Evolutionary conservation across 1,140 invertebrate species (phyloP).

Genomic region (Drosophila mojavensis): DNA sequence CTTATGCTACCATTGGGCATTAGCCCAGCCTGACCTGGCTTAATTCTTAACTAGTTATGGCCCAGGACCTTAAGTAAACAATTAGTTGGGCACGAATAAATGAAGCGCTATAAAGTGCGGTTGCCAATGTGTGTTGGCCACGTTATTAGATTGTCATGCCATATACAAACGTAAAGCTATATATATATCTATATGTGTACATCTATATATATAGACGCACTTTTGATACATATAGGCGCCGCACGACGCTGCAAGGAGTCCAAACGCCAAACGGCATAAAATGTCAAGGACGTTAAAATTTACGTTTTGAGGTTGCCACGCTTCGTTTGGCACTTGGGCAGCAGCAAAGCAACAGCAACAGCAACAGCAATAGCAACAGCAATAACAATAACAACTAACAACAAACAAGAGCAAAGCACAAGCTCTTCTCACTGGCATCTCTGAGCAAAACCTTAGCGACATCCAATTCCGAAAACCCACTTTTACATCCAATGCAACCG

Average conservation of each 20-base stretch:
- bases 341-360: conserved; percentile 5
- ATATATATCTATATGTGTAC: not conserved
- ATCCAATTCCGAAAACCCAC: conserved; percentile 32
- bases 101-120: conserved; percentile 26
- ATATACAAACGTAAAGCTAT: conserved; percentile 5
- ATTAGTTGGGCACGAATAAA: conserved; percentile 38
- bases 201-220: conserved; percentile 13
- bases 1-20: not conserved
- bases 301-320: conserved; percentile 61
- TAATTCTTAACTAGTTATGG: conserved; percentile 51
- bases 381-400: conserved; percentile 26
- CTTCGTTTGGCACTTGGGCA: conserved; percentile 47
- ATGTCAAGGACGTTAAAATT: conserved; percentile 65
- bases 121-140: conserved; percentile 6
- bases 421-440: conserved; percentile 22
- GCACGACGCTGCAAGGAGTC: conserved; percentile 20
- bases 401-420: conserved; percentile 9
- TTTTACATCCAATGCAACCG: conserved; percentile 23
- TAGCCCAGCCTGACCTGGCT: conserved; percentile 20
- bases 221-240: conserved; percentile 12
- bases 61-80: conserved; percentile 19
- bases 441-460: conserved; percentile 44
- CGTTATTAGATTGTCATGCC: conserved; percentile 7
- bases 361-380: conserved; percentile 9
- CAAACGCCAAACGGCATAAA: conserved; percentile 50